phyloP scores from a whole-genome alignment of 1,140 invertebrate species.

The Eurosta solidaginis region DNA sequence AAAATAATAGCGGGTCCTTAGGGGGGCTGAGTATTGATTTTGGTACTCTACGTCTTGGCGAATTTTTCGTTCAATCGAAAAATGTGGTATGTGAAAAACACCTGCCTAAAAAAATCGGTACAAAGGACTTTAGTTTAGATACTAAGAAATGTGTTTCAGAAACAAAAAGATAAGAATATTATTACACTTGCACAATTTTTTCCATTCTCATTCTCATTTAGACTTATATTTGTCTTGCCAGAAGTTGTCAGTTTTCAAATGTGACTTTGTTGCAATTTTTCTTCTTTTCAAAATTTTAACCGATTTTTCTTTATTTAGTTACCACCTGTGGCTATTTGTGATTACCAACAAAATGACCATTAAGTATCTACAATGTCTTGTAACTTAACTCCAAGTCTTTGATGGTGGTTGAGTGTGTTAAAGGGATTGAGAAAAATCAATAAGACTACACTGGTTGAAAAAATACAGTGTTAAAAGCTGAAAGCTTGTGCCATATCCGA shows the following conservation, averaged over 20 bases:
- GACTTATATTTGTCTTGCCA: background rate
- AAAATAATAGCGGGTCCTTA: slow-evolving; percentile 51
- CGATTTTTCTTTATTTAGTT: slow-evolving; percentile 35
- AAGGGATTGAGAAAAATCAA: background rate
- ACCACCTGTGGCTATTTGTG: slow-evolving; percentile 57
- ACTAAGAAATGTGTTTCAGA: background rate
- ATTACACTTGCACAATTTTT: background rate
- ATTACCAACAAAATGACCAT: slow-evolving; percentile 55
- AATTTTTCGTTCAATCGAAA: no score
- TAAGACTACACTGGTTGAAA: background rate
- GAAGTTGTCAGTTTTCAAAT: background rate
- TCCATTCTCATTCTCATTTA: background rate
- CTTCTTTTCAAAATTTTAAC: background rate
- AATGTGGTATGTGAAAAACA: no score
- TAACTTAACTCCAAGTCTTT: background rate
- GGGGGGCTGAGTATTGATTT: no score
- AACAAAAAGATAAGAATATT: background rate
- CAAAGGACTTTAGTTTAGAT: no score
- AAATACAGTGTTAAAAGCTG: no score
- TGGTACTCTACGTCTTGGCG: no score
- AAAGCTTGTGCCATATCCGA: no score
- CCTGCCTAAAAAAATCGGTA: no score
- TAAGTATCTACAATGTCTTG: background rate
- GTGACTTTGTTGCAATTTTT: background rate
- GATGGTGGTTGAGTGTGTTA: background rate